These are phyloP conservation scores for Cacoxenus indagator DNA, from an alignment of 2,888 invertebrate species.

Conservation along the genomic window DNA sequence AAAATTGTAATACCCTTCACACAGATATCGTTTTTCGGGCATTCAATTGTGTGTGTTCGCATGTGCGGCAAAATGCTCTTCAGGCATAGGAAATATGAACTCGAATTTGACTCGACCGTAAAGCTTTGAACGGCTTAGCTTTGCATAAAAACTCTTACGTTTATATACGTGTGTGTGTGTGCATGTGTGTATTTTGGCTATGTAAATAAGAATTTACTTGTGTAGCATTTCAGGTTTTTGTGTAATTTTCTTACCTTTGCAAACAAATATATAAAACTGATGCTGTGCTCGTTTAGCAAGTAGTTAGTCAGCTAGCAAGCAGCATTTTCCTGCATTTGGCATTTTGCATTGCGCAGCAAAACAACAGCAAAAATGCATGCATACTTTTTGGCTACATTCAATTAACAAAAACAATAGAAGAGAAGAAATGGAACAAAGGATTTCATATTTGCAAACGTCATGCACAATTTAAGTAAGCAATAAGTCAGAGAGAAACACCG, in stretches of 20 bases:
- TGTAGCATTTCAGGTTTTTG: conserved; percentile 19
- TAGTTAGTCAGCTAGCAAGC: background rate
- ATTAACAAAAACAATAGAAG: conserved; percentile 33
- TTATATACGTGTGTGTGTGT: background rate
- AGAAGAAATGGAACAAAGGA: background rate
- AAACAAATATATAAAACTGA: background rate
- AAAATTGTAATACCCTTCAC: too few species aligned
- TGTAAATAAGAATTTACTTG: conserved; percentile 5
- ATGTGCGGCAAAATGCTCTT: too few species aligned
- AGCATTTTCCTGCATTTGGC: conserved; percentile 11
- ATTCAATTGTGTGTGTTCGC: too few species aligned
- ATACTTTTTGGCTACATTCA: conserved; percentile 32
- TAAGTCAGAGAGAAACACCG: background rate
- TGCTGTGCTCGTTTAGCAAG: background rate
- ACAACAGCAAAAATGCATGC: conserved; percentile 16
- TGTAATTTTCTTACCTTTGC: background rate
- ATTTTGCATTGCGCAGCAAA: conserved; percentile 11
- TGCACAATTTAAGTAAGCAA: background rate
- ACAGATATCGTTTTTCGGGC: too few species aligned
- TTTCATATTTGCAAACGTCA: background rate
- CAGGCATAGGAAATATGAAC: too few species aligned
- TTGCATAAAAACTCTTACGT: background rate
- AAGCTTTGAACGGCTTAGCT: too few species aligned
- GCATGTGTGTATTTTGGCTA: background rate
- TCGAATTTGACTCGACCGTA: too few species aligned